These are phyloP conservation scores for Ormyrus labotus DNA, from an alignment of 2,888 invertebrate genomes.

Conservation along the genomic window DNA sequence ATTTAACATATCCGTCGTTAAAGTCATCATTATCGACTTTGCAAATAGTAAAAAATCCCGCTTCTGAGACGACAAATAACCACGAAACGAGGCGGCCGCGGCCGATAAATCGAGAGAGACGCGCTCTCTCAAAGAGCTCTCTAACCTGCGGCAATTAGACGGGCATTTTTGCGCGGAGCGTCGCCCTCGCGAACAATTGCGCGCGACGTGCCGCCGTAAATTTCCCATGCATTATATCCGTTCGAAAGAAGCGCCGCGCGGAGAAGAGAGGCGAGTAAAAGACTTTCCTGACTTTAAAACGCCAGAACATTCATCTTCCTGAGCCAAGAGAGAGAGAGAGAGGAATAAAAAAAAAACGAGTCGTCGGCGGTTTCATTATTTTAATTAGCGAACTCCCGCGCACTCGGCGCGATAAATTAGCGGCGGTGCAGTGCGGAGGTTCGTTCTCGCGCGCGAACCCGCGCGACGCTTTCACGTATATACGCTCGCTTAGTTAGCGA, in stretches of 20 bases:
- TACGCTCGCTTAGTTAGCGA: background rate
- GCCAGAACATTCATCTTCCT: background rate
- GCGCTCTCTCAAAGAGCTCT: no score
- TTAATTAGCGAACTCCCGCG: slow-evolving; percentile 9
- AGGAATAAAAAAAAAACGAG: background rate
- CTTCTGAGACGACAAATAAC: background rate
- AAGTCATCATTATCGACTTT: background rate
- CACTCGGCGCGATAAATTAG: background rate
- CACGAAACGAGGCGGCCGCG: no score
- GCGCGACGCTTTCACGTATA: background rate
- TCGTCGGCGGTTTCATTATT: slow-evolving; percentile 6
- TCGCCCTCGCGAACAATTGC: background rate
- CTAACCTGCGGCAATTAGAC: no score
- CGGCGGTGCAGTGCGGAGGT: background rate
- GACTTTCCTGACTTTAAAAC: slow-evolving; percentile 4
- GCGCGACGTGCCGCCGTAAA: background rate
- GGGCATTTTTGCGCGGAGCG: background rate
- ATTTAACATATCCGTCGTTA: slow-evolving; percentile 7
- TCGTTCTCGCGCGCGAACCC: background rate
- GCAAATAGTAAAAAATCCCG: background rate
- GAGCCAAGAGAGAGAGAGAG: no score
- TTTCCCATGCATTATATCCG: background rate
- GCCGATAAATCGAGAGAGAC: no score
- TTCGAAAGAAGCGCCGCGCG: background rate
- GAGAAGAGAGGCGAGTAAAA: background rate